Evolutionary conservation across 53 echinoderm and acorn worm genomes (phyloP).

Genomic region (Patiria pectinifera): DNA sequence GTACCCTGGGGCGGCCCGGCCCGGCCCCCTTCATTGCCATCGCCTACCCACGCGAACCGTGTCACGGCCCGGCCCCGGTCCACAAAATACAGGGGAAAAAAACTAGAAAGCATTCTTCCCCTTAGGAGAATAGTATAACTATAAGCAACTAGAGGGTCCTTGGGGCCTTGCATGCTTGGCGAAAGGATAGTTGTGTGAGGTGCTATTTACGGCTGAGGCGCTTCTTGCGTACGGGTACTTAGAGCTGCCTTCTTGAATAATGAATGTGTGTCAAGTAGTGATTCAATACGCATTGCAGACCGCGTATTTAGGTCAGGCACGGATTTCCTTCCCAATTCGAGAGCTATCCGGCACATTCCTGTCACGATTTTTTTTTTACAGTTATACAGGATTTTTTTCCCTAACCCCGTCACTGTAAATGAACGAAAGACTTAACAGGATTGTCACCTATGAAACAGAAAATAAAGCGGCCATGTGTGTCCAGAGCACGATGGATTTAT

Average conservation of each 20-base stretch:
- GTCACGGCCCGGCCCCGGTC: constrained; percentile 17
- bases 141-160: neutral
- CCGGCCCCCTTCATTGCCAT: neutral
- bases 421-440: no score
- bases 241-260: constrained; percentile 18
- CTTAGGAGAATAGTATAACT: neutral
- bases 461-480: no score
- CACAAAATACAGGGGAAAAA: neutral
- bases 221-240: neutral
- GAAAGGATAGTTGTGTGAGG: neutral
- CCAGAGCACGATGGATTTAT: no score
- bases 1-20: constrained; percentile 21
- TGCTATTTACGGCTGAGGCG: neutral
- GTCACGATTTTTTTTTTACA: neutral
- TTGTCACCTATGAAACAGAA: no score
- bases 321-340: constrained; percentile 9
- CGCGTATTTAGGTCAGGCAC: constrained; percentile 59
- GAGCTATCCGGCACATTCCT: constrained; percentile 3
- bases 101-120: neutral
- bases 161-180: neutral
- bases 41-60: constrained; percentile 42
- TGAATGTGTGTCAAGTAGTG: constrained; percentile 64
- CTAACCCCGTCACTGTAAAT: neutral
- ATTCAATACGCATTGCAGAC: constrained; percentile 27
- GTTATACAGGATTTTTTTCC: neutral